phyloP scores from a whole-genome alignment of 2,888 invertebrate species.

The Tiliacea citrago region DNA sequence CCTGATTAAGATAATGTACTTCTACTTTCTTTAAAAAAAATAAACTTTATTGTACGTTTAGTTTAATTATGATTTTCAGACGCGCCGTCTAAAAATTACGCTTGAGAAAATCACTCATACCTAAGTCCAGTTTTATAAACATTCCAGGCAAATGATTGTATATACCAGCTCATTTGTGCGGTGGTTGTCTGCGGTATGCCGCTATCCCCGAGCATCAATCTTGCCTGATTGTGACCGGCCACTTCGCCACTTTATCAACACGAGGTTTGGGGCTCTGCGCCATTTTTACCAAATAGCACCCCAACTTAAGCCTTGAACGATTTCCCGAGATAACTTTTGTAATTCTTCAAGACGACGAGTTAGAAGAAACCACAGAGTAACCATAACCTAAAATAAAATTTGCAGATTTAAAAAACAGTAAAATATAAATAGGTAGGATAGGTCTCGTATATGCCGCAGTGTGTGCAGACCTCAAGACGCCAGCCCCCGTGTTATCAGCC shows the following conservation, averaged over 20 bases:
- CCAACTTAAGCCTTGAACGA: constrained; percentile 10
- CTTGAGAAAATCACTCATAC: too few species aligned
- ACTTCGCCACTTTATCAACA: constrained; percentile 52
- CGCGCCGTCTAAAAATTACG: too few species aligned
- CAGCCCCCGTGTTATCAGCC: constrained; percentile 26
- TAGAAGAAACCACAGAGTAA: not conserved
- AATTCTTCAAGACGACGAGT: constrained; percentile 6
- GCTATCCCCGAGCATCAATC: constrained; percentile 38
- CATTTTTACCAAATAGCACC: constrained; percentile 35
- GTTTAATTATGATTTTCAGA: too few species aligned
- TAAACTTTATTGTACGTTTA: too few species aligned
- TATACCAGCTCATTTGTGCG: constrained; percentile 35
- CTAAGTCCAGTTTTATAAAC: constrained; percentile 8
- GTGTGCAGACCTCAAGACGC: constrained; percentile 10
- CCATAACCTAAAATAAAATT: not conserved
- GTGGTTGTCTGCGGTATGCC: constrained; percentile 1
- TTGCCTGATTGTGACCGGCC: constrained; percentile 15
- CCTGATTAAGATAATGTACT: too few species aligned
- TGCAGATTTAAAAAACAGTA: not conserved
- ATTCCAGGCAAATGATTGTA: constrained; percentile 5
- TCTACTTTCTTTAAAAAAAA: too few species aligned
- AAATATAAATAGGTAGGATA: not conserved
- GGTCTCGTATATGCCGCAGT: constrained; percentile 6
- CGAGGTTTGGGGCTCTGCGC: constrained; percentile 1
- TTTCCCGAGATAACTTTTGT: not conserved